Conservation (phyloP, 1,140 invertebrate genomes). For the Zeugodacus cucurbitae region DNA sequence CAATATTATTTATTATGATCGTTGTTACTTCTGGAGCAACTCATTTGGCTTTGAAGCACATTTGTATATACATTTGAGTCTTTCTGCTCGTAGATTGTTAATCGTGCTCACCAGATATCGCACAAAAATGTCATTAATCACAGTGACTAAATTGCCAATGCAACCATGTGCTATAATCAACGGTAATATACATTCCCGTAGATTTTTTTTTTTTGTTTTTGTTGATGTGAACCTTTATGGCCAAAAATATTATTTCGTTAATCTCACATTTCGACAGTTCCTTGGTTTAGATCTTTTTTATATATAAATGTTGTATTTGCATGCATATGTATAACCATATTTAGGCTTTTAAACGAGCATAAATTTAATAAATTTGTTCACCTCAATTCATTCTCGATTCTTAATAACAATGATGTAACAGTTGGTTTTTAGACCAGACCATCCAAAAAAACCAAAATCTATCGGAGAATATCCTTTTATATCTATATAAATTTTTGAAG, state of each 20-base stretch:
- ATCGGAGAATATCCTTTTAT: too few species aligned
- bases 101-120: neutral
- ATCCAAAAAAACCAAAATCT: too few species aligned
- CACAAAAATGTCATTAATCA: conserved; percentile 11
- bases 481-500: too few species aligned
- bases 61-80: neutral
- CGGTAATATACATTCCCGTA: neutral
- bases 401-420: too few species aligned
- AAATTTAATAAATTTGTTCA: too few species aligned
- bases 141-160: neutral
- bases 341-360: too few species aligned
- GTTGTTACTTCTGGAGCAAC: conserved; percentile 3
- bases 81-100: neutral
- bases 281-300: too few species aligned
- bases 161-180: neutral
- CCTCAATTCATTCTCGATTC: too few species aligned
- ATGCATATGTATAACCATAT: too few species aligned
- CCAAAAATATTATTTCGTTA: neutral
- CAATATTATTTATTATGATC: conserved; percentile 13
- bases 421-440: too few species aligned
- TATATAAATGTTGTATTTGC: too few species aligned
- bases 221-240: neutral
- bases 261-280: too few species aligned
- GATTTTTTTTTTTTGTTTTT: neutral
- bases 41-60: neutral